phyloP scores from a whole-genome alignment of 2,113 vertebrate genomes.

The Osmerus mordax region DNA sequence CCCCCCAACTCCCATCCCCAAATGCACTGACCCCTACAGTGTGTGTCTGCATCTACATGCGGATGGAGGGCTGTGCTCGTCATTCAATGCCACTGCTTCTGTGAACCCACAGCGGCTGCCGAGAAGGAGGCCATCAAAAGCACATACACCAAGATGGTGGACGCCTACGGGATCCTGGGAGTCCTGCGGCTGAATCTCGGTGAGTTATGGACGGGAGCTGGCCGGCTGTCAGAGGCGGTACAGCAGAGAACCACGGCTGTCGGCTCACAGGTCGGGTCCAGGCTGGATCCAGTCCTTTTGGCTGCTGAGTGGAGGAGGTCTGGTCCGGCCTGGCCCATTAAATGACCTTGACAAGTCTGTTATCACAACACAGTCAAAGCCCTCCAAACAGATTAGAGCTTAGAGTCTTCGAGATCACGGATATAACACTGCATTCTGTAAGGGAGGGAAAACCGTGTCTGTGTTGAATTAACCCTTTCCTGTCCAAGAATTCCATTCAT shows the following conservation, averaged over 20 bases:
- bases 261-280: too few species aligned
- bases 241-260: too few species aligned
- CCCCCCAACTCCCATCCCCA: too few species aligned
- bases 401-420: constrained; percentile 14
- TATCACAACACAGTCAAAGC: constrained; percentile 49
- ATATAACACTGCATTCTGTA: not conserved
- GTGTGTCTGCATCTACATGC: not conserved
- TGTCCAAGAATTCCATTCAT: not conserved
- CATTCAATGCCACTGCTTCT: constrained; percentile 5
- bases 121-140: constrained; percentile 94
- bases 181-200: constrained; percentile 93
- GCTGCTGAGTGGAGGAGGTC: constrained; percentile 42
- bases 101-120: constrained; percentile 73
- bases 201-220: constrained; percentile 66
- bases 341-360: constrained; percentile 49
- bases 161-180: constrained; percentile 93
- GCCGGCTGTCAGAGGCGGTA: too few species aligned
- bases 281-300: not conserved
- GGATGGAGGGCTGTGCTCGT: not conserved
- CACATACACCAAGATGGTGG: constrained; percentile 88
- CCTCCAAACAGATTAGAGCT: constrained; percentile 38
- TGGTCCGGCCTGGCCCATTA: constrained; percentile 47
- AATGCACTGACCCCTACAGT: too few species aligned
- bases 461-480: constrained; percentile 12
- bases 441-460: not conserved